Evolutionary conservation across 2,797 vertebrate genomes (phyloP).

Genomic region (Sebastes wilsoni): DNA sequence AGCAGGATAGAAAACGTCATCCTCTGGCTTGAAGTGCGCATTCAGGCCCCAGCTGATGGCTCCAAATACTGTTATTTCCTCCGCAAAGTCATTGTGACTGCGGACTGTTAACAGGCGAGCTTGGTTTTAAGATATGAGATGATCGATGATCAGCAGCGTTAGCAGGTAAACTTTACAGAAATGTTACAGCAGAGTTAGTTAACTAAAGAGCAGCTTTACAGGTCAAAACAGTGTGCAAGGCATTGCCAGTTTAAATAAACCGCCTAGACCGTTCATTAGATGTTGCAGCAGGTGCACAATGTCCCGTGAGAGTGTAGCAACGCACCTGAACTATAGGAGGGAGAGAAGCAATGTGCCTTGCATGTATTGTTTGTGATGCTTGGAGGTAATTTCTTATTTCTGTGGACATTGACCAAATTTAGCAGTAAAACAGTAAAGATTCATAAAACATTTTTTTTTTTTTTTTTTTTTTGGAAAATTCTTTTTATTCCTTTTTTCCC

Average conservation of each 20-base stretch:
- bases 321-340: not conserved
- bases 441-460: not conserved
- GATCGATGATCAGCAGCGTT: not conserved
- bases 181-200: not conserved
- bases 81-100: not conserved
- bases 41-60: not conserved
- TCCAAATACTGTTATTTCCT: not conserved
- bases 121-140: not conserved
- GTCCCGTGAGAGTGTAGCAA: not conserved
- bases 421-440: not conserved
- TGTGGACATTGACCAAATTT: not conserved
- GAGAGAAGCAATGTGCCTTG: not conserved
- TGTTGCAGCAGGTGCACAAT: not conserved
- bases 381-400: not conserved
- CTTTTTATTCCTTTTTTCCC: fast-evolving
- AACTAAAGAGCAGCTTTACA: not conserved
- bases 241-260: not conserved
- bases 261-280: not conserved
- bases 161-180: no score
- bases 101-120: no score
- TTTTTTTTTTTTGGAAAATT: no score
- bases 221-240: fast-evolving
- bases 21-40: fast-evolving
- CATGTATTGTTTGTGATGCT: not conserved
- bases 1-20: not conserved